These are phyloP conservation scores for Ceratosolen fusciceps DNA, from an alignment of 1,140 invertebrate species.

Conservation along the genomic window DNA sequence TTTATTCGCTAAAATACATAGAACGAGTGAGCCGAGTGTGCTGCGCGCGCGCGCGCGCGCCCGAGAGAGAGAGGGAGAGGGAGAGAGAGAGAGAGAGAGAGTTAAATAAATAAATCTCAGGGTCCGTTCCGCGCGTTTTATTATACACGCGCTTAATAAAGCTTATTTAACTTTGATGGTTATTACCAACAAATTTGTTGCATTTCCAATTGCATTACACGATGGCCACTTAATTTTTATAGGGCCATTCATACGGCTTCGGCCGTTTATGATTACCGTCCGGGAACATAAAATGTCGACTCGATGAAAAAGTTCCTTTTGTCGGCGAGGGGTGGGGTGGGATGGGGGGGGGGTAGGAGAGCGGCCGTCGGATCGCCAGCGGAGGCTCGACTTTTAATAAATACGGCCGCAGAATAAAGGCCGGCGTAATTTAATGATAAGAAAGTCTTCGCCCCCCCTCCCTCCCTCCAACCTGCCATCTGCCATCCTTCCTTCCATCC, in stretches of 20 bases:
- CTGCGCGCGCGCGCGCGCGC: too few relatives aligned
- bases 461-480: too few relatives aligned
- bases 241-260: neutral
- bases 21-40: too few relatives aligned
- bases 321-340: too few relatives aligned
- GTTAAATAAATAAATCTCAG: too few relatives aligned
- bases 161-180: neutral
- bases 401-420: neutral
- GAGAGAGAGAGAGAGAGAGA: too few relatives aligned
- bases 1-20: too few relatives aligned
- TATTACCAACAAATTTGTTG: neutral
- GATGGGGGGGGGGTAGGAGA: too few relatives aligned
- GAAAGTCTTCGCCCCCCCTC: too few relatives aligned
- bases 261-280: neutral
- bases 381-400: neutral
- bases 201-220: neutral
- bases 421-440: neutral
- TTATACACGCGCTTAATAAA: neutral
- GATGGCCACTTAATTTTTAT: neutral
- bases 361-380: neutral
- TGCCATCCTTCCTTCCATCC: too few relatives aligned
- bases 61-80: too few relatives aligned
- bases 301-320: neutral
- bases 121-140: too few relatives aligned
- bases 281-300: neutral